Percentiles rank a stretch among this genome's conserved stretches.
These are phyloP conservation scores for Delia radicum DNA, from an alignment of 1,140 invertebrate species.

Conservation along the genomic window DNA sequence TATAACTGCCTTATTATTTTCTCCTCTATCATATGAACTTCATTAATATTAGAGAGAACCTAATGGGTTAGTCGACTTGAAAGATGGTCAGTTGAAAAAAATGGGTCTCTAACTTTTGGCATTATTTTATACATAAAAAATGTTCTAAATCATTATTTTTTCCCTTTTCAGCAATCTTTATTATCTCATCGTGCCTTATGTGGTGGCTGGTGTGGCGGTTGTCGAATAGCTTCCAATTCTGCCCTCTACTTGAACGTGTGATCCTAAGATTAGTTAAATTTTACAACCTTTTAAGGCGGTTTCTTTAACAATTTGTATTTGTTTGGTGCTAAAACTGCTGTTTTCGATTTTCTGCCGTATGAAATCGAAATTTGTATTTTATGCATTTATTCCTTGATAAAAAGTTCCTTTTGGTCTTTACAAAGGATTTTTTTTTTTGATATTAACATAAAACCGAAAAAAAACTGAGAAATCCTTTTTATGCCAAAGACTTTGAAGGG, in stretches of 20 bases:
- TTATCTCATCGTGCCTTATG: constrained; percentile 43
- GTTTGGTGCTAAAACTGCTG: constrained; percentile 26
- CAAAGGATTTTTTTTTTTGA: background rate
- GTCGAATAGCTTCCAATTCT: constrained; percentile 39
- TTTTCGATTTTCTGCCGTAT: constrained; percentile 8
- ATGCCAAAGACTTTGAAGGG: background rate
- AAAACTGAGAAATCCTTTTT: background rate
- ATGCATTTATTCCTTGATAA: constrained; percentile 21
- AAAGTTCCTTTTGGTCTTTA: constrained; percentile 8
- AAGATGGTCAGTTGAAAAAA: no score
- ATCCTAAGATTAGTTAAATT: constrained; percentile 18
- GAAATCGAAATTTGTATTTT: constrained; percentile 22
- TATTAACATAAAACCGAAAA: background rate
- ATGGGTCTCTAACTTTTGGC: background rate
- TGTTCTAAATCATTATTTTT: background rate
- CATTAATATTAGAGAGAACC: no score
- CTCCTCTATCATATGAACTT: no score
- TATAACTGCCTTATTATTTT: no score
- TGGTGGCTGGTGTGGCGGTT: constrained; percentile 52
- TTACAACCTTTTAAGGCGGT: background rate
- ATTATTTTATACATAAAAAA: background rate
- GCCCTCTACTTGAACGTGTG: constrained; percentile 47
- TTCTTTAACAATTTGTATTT: background rate
- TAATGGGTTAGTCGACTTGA: no score
- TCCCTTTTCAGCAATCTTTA: constrained; percentile 26